Percentiles rank a stretch among this genome's conserved stretches.
These are phyloP conservation scores for Oxyscelio sp. DNA, from an alignment of 2,888 invertebrate genomes.

Conservation along the genomic window DNA sequence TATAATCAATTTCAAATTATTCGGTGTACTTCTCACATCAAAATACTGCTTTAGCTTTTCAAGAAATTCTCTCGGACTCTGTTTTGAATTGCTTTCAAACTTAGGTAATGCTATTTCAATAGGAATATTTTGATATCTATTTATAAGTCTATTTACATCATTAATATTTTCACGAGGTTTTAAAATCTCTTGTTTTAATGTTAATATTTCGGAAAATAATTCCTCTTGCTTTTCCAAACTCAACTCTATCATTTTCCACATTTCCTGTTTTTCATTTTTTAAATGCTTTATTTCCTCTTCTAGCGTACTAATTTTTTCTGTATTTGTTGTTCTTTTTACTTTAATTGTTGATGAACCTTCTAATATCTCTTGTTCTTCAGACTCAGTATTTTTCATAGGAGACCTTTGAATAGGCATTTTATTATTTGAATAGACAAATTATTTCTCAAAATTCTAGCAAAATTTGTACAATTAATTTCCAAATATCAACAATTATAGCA, in stretches of 20 bases:
- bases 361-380: too few species aligned
- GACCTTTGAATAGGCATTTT: neutral
- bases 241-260: constrained; percentile 18
- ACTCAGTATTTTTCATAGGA: neutral
- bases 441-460: too few species aligned
- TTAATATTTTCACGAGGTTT: neutral
- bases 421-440: too few species aligned
- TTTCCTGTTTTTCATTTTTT: constrained; percentile 2
- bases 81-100: too few species aligned
- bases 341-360: neutral
- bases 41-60: too few species aligned
- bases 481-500: too few species aligned
- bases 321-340: constrained; percentile 1
- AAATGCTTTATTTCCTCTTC: constrained; percentile 20
- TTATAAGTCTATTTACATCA: constrained; percentile 38
- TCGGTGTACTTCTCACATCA: too few species aligned
- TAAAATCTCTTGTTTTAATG: neutral
- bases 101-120: too few species aligned
- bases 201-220: neutral
- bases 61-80: too few species aligned
- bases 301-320: neutral
- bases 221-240: neutral
- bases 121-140: neutral
- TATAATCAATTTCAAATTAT: too few species aligned
- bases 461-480: too few species aligned